Percentiles rank a stretch among this genome's conserved stretches.
Conservation (phyloP, 2,888 invertebrate genomes). For the Sminthurides aquaticus region DNA sequence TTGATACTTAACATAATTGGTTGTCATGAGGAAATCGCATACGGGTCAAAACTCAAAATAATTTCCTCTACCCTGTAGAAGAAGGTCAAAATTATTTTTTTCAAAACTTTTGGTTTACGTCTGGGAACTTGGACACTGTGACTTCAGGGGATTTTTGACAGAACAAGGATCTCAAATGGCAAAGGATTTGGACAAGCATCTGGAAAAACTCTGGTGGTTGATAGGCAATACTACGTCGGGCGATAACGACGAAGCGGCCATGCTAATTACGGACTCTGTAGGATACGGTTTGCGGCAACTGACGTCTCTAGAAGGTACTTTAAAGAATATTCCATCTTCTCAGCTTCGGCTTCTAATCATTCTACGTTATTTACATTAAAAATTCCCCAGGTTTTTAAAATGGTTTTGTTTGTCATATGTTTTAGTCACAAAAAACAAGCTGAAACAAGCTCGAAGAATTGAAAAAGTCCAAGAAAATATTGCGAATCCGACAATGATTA, state of each 20-base stretch:
- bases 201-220: not conserved
- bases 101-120: not conserved
- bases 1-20: no score
- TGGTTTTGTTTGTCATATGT: not conserved
- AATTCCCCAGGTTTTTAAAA: not conserved
- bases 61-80: no score
- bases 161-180: not conserved
- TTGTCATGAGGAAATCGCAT: no score
- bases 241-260: not conserved
- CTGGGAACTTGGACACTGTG: not conserved
- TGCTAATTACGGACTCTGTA: not conserved
- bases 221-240: not conserved
- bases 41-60: no score
- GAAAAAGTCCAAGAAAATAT: not conserved
- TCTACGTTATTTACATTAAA: no score
- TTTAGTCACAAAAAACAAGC: not conserved
- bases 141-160: not conserved
- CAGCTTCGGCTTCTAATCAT: no score
- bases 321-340: not conserved
- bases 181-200: not conserved
- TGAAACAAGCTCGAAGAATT: not conserved
- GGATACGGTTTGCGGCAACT: not conserved
- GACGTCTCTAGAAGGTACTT: not conserved
- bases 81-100: no score
- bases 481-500: not conserved